Percentiles rank a stretch among this genome's conserved stretches.
phyloP scores from a whole-genome alignment of 1,140 invertebrate genomes.

The Heterodera schachtii region DNA sequence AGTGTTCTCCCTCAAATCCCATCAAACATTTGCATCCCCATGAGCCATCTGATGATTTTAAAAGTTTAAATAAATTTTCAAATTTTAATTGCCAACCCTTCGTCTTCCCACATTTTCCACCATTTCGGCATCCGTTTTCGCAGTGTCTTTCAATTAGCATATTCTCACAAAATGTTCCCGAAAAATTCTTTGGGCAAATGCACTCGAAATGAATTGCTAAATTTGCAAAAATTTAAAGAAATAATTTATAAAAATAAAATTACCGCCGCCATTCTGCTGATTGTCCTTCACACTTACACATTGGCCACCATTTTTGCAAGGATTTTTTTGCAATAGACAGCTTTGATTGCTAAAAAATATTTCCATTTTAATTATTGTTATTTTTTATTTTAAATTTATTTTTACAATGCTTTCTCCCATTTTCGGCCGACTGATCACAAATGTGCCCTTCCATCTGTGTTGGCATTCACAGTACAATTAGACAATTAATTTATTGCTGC shows the following conservation, averaged over 20 bases:
- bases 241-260: constrained; percentile 8
- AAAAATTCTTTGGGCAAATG: constrained; percentile 29
- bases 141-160: neutral
- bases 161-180: constrained; percentile 20
- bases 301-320: constrained; percentile 17
- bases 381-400: neutral
- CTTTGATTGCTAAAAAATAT: neutral
- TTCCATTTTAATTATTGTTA: neutral
- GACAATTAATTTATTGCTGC: too few relatives aligned
- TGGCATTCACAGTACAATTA: constrained; percentile 80
- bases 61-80: neutral
- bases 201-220: constrained; percentile 24
- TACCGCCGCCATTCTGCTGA: neutral
- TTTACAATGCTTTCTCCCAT: neutral
- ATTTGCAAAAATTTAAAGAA: neutral
- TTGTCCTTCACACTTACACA: neutral
- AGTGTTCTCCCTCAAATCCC: constrained; percentile 72
- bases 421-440: constrained; percentile 73
- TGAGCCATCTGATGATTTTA: constrained; percentile 71
- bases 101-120: constrained; percentile 68
- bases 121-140: constrained; percentile 81
- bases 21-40: constrained; percentile 86
- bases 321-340: constrained; percentile 13
- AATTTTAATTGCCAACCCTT: constrained; percentile 73
- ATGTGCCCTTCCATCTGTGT: constrained; percentile 81